Percentiles rank a stretch among this genome's conserved stretches.
Conservation (phyloP, 2,797 vertebrate genomes). For the Urophycis tenuis region DNA sequence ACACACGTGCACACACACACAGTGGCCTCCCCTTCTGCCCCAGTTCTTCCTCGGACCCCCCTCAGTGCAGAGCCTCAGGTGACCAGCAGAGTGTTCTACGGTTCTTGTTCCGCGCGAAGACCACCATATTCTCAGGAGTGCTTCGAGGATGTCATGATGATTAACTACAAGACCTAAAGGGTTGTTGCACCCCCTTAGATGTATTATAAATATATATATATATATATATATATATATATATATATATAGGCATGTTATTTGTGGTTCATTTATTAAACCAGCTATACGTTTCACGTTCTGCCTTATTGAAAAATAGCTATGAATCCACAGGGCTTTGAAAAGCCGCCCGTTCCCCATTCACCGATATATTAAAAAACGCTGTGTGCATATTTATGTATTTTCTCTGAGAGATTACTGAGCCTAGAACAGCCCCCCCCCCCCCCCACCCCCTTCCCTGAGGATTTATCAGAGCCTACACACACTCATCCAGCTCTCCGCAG, state of each 20-base stretch:
- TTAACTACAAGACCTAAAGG: not conserved
- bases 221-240: not conserved
- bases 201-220: not conserved
- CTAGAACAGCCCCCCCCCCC: not conserved
- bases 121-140: too few species aligned
- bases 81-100: not conserved
- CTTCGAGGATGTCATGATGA: not conserved
- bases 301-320: not conserved
- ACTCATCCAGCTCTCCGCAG: not conserved
- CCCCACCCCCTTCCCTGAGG: not conserved
- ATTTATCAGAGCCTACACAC: not conserved
- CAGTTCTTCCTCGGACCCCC: conserved; percentile 18
- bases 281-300: not conserved
- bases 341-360: not conserved
- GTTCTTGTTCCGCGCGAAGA: too few species aligned
- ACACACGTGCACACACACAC: conserved; percentile 10
- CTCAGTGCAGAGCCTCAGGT: too few species aligned
- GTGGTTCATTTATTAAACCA: not conserved
- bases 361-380: not conserved
- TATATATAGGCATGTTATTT: not conserved
- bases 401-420: not conserved
- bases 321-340: not conserved
- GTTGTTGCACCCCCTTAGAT: not conserved
- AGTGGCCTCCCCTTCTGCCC: conserved; percentile 2
- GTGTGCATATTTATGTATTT: too few species aligned